Evolutionary conservation across 2,113 vertebrate genomes (phyloP), one percentile per base, ranked within the genome.

Genomic region (human): DNA sequence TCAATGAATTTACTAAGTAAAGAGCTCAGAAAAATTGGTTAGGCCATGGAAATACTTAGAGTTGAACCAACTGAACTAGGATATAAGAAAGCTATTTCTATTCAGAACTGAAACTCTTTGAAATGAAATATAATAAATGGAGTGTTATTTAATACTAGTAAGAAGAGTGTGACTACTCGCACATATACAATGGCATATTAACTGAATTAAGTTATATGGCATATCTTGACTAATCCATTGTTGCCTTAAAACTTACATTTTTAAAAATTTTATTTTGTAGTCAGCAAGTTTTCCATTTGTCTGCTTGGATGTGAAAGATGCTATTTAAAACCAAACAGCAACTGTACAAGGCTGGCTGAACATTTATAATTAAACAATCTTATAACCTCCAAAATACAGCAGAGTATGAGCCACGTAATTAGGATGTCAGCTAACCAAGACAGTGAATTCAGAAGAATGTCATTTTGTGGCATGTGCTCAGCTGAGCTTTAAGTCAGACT

Each of bases 241-340:
- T 55, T 55, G 38, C 30, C 35, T 75, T 93, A 59, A 87, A 85
- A 78, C 30, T 66, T 61, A 79, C 6, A 52, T 68, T 82, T 88
- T 22, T 23, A 35, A 20, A 90, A 85, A 12, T 8, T 70, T 91
- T 94, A 95, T 85, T 94, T 43, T 93, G 57, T 88, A 97, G 75
- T 90, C 55, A 45, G 50, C 20, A 83, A 86, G 66, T 83, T 86
- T 84, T 83, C 40, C 50, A 78, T 83, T 79, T 94, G 30, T 84
- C 66, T 70, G 30, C n/a, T 23, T 86, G 86, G 52, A 84, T 61
- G 30, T 83, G 40, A 93, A 97, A 95, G 59, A 66, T 70, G 79
- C 40, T 94, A 90, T 81, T 95, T 96, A 90, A 97, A 95, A 82
- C 35, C 87, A 68, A 83, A 89, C 1, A 78, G 73, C 45, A 93